phyloP scores from a whole-genome alignment of 2,888 invertebrate species.

The Notodonta ziczac region DNA sequence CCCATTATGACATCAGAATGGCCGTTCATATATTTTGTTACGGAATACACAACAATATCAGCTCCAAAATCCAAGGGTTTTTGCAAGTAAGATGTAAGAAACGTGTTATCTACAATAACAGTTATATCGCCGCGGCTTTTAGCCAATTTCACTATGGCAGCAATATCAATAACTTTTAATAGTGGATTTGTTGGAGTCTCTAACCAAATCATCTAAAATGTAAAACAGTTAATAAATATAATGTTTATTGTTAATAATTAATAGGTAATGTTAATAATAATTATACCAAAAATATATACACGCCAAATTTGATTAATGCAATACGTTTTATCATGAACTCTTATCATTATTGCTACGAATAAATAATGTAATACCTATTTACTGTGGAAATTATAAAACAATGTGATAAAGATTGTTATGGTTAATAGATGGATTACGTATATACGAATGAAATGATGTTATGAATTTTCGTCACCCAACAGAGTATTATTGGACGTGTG shows the following conservation, averaged over 20 bases:
- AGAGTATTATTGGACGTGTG: slow-evolving; percentile 14
- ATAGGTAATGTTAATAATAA: too few relatives aligned
- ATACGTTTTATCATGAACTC: slow-evolving; percentile 26
- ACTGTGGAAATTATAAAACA: slow-evolving; percentile 28
- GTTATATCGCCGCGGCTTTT: slow-evolving; percentile 72
- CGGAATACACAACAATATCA: slow-evolving; percentile 95
- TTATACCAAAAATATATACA: background rate
- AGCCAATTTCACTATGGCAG: slow-evolving; percentile 85
- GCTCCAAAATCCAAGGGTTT: slow-evolving; percentile 95
- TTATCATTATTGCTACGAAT: slow-evolving; percentile 31
- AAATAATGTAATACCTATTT: slow-evolving; percentile 17
- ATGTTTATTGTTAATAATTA: too few relatives aligned
- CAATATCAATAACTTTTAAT: slow-evolving; percentile 95
- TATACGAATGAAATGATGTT: slow-evolving; percentile 31
- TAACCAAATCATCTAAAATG: slow-evolving; percentile 92
- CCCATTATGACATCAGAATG: slow-evolving; percentile 99
- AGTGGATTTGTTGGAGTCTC: slow-evolving; percentile 99
- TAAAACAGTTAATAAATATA: slow-evolving; percentile 12
- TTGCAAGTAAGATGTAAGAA: slow-evolving; percentile 96
- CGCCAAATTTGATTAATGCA: slow-evolving; percentile 19
- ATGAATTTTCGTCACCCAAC: slow-evolving; percentile 34
- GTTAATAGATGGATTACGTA: slow-evolving; percentile 63
- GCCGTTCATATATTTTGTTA: slow-evolving; percentile 99
- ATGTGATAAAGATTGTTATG: slow-evolving; percentile 64
- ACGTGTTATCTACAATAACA: slow-evolving; percentile 38